phyloP scores from a whole-genome alignment of 2,113 vertebrate genomes.

The Grantiella picta region DNA sequence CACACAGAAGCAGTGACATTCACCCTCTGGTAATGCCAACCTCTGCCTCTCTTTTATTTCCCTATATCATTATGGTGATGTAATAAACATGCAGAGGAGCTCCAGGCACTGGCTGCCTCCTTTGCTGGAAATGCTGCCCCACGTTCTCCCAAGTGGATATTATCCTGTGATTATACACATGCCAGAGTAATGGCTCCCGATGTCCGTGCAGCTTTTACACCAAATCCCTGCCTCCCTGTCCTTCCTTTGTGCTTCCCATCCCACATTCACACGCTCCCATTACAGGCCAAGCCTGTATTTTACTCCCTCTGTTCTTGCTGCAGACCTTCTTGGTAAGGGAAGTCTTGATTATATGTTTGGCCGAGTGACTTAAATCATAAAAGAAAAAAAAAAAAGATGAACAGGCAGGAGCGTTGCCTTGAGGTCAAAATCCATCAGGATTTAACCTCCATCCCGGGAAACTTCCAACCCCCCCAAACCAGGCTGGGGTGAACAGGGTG shows the following conservation, averaged over 20 bases:
- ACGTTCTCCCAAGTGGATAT: not conserved
- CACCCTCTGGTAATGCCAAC: not conserved
- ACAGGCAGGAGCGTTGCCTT: not conserved
- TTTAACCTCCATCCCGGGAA: conserved; percentile 58
- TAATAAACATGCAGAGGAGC: conserved; percentile 40
- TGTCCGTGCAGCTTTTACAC: not conserved
- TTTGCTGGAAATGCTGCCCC: not conserved
- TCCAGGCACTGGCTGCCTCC: not conserved
- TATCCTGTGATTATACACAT: conserved; percentile 36
- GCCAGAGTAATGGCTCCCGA: not conserved
- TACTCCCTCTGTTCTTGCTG: conserved; percentile 34
- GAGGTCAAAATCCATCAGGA: not conserved
- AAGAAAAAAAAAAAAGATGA: not conserved
- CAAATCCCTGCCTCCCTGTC: not conserved
- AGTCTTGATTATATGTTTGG: conserved; percentile 44
- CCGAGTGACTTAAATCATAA: not conserved
- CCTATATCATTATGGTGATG: conserved; percentile 45
- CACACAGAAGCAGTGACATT: not conserved
- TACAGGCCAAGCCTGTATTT: conserved; percentile 44
- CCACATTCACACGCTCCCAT: conserved; percentile 55
- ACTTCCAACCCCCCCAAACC: conserved; percentile 35
- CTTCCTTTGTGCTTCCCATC: conserved; percentile 5
- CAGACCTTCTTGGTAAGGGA: conserved; percentile 5
- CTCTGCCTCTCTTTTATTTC: not conserved
- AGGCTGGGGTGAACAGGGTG: not conserved